Evolutionary conservation across 2,888 invertebrate species (phyloP).

Genomic region (Campoletis raptor): DNA sequence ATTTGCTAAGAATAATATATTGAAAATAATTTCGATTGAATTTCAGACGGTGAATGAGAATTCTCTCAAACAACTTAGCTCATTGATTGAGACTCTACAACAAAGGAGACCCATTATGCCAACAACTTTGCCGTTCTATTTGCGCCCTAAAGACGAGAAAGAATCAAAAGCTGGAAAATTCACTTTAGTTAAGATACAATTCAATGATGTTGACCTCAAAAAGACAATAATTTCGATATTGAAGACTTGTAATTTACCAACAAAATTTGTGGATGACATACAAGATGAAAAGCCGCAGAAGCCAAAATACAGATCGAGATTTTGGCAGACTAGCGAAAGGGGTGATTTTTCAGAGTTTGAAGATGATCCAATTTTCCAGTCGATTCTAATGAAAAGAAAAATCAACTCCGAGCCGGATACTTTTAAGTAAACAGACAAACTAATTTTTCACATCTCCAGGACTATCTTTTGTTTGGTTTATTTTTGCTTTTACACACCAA

Average conservation of each 20-base stretch:
- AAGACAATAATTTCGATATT: conserved; percentile 92
- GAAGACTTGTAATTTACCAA: conserved; percentile 93
- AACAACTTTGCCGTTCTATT: conserved; percentile 92
- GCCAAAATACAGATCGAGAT: conserved; percentile 74
- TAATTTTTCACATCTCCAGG: conserved; percentile 5
- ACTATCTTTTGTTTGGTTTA: not conserved
- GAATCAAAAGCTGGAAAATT: conserved; percentile 88
- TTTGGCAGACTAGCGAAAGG: conserved; percentile 78
- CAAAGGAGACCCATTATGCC: conserved; percentile 87
- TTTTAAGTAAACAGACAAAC: conserved; percentile 77
- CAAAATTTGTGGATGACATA: conserved; percentile 94
- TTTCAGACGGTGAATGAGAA: conserved; percentile 94
- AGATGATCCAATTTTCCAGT: conserved; percentile 86
- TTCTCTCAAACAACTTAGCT: conserved; percentile 94
- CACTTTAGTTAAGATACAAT: conserved; percentile 90
- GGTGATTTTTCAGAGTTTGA: conserved; percentile 83
- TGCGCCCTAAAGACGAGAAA: conserved; percentile 89
- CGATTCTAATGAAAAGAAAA: conserved; percentile 85
- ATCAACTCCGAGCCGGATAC: conserved; percentile 84
- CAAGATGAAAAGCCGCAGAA: conserved; percentile 89
- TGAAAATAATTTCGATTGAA: conserved; percentile 19
- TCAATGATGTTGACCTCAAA: conserved; percentile 89
- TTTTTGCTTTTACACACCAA: not conserved
- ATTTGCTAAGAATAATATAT: not conserved
- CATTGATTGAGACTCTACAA: conserved; percentile 92